Evolutionary conservation across 2,113 vertebrate species (phyloP), one percentile per base, ranked within the genome.

Genomic region (Macquaria australasica): DNA sequence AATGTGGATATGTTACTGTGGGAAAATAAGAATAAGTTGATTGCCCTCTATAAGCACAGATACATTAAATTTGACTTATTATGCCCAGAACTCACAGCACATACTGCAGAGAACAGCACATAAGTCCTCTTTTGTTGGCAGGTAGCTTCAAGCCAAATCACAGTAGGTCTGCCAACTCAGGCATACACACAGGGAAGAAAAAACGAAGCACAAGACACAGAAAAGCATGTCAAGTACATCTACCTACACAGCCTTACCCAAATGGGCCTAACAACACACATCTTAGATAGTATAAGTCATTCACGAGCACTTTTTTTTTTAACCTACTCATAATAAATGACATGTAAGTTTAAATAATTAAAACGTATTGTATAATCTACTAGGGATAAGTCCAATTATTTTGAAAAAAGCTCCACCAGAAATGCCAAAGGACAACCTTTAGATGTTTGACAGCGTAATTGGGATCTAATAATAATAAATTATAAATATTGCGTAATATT

Each of bases 1-100:
- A 58, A 55, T 21, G 1, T 34, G 9, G 25, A 63, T 64, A 37
- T 73, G 20, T 16, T 6, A 8, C 1, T 34, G 3, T 37, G 34
- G 16, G 21, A 16, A 28, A 79, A 67, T 41, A 73, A 82, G 56
- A 85, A 67, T 37, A 28, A 25, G 45, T 60, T 50, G 41, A 60
- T 31, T 39, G 37, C 28, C 8, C 28, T 55, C 12, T 48, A 8
- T 9, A 10, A 11, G 58, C 21, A 62, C 10, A 2, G 39, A 16
- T 12, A 31, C 15, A 0, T 41, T 25, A 23, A 39, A 43, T 25
- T 25, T 4, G 16, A 66, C 12, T 53, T 9, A 41, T 82, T 4
- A 15, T n/a, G 31, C 1, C 8, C 18, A 45, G 7, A 45, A 18
- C 14, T n/a, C 12, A 25, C 43, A 21, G 34, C 20, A n/a, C 7